These are phyloP conservation scores for Sepioteuthis lessoniana DNA, from an alignment of 2,888 invertebrate genomes.

Conservation along the genomic window DNA sequence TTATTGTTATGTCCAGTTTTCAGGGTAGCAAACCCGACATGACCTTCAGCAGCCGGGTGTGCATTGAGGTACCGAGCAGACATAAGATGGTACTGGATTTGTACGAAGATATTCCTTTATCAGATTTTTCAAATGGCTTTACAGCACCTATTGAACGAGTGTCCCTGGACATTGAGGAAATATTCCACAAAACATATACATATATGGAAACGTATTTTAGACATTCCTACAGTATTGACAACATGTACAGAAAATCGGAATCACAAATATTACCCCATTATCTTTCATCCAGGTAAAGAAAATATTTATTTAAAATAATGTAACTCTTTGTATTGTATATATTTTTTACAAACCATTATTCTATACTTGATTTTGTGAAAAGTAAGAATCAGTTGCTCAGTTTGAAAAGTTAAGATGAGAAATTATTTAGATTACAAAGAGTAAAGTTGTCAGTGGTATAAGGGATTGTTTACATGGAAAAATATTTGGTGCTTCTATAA, in stretches of 20 bases:
- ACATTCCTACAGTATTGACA: neutral
- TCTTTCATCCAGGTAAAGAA: neutral
- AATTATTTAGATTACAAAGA: no score
- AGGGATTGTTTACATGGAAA: no score
- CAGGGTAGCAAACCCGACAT: neutral
- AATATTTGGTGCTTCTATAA: no score
- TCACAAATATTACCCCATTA: neutral
- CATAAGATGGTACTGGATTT: constrained; percentile 44
- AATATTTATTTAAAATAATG: no score
- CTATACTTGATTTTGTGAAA: no score
- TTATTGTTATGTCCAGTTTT: neutral
- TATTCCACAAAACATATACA: constrained; percentile 37
- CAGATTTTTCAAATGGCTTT: neutral
- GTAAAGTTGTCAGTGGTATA: no score
- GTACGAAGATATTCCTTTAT: neutral
- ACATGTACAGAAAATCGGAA: neutral
- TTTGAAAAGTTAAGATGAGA: no score
- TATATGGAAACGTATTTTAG: constrained; percentile 44
- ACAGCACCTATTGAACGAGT: constrained; percentile 24
- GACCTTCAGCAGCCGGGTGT: neutral
- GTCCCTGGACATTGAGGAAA: constrained; percentile 36
- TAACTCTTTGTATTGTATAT: no score
- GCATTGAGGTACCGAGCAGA: constrained; percentile 42
- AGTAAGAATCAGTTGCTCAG: no score
- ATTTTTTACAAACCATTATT: no score